Evolutionary conservation across 2,888 invertebrate genomes (phyloP).

Genomic region (Cryptocephalus moraei): DNA sequence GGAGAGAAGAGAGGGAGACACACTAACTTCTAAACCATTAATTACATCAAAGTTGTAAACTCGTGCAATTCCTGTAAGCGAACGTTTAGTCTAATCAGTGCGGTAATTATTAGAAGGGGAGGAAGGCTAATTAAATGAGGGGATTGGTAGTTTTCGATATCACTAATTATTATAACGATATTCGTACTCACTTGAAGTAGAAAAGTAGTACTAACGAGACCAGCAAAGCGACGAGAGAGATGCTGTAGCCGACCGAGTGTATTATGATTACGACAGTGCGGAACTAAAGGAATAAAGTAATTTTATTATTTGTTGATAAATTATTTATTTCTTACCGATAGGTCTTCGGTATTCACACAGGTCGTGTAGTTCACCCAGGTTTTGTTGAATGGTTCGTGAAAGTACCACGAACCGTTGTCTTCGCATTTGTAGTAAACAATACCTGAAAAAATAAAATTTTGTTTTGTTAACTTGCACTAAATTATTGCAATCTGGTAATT

Average conservation of each 20-base stretch:
- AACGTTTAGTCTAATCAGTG: too few relatives aligned
- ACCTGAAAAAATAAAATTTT: constrained; percentile 45
- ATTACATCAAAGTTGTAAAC: too few relatives aligned
- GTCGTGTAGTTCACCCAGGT: constrained; percentile 89
- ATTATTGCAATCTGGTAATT: too few relatives aligned
- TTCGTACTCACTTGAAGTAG: constrained; percentile 71
- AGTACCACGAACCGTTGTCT: constrained; percentile 72
- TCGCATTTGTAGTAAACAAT: constrained; percentile 74
- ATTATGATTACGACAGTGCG: constrained; percentile 62
- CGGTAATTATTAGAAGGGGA: too few relatives aligned
- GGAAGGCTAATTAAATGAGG: too few relatives aligned
- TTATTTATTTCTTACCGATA: constrained; percentile 45
- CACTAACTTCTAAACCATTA: too few relatives aligned
- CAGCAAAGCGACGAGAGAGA: constrained; percentile 75
- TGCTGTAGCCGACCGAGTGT: constrained; percentile 77
- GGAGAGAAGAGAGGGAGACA: too few relatives aligned
- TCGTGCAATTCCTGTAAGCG: too few relatives aligned
- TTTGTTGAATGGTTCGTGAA: constrained; percentile 62
- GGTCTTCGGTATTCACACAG: constrained; percentile 64
- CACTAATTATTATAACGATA: not conserved
- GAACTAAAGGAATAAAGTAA: constrained; percentile 45
- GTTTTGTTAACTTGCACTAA: too few relatives aligned
- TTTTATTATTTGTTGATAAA: constrained; percentile 1
- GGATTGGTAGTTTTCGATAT: constrained; percentile 1
- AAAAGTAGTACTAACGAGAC: constrained; percentile 72